Base-by-base conservation (phyloP, 2,888 invertebrate genomes). In the Meteorus colon region DNA sequence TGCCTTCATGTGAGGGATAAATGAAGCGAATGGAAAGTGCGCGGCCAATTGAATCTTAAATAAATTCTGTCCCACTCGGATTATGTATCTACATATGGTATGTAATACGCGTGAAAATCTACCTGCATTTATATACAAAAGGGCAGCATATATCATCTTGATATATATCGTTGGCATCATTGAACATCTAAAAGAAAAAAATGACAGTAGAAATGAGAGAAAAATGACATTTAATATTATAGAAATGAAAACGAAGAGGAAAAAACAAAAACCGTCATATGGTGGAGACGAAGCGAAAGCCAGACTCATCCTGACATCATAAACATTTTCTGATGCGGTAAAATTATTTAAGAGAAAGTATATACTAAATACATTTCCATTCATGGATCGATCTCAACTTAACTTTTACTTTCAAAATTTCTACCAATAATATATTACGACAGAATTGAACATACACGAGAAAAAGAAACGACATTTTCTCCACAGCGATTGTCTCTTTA, bases 31-130 rank as follows among this genome's bases (percentile, higher is more conserved):
- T 48, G 48, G 48, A 48, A 48, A 48, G 48, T 5, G n/a, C 48
- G 48, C n/a, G 5, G n/a, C n/a, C 16, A 48, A n/a, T 48, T n/a
- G 48, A 16, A 48, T 48, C n/a, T 48, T 48, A 48, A 48, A 48
- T 48, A 75, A 66, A 55, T 66, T 75, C 75, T 63, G 63, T 59
- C 66, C 55, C 51, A 55, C 65, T 71, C 60, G 48, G 48, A 48
- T 48, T 48, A 48, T 48, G n/a, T 41, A 48, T 48, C 48, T 48
- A 48, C n/a, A 48, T 48, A n/a, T 48, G 16, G 4, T 16, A 16
- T 41, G n/a, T 48, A n/a, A 48, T 48, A 5, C n/a, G 48, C 48
- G 48, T 48, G 48, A 48, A 48, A 48, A 48, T 48, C 48, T 48
- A 48, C 48, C 16, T 48, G 48, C n/a, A 5, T n/a, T 48, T 48